phyloP scores from a whole-genome alignment of 2,797 vertebrate genomes.

The Cryptoprocta ferox region DNA sequence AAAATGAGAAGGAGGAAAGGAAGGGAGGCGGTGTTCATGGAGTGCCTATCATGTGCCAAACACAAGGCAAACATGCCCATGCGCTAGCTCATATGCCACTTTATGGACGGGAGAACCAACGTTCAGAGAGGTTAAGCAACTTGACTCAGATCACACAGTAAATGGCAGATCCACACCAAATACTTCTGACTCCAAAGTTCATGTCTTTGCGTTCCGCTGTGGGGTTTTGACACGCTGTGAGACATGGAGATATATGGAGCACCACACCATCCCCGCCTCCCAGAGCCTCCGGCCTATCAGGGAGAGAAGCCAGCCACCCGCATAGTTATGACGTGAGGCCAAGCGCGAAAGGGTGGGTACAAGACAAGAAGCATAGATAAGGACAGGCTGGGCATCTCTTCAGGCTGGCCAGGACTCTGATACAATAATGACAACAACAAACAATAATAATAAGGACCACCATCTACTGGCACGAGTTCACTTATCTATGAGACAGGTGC shows the following conservation, averaged over 20 bases:
- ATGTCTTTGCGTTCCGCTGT: neutral
- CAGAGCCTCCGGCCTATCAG: neutral
- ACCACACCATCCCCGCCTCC: neutral
- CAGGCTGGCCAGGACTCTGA: neutral
- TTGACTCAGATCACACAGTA: neutral
- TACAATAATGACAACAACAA: neutral
- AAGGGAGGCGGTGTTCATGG: rapidly evolving
- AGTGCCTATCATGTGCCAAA: neutral
- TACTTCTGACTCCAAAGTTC: neutral
- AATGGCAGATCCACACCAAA: neutral
- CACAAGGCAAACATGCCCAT: neutral
- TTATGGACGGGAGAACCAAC: neutral
- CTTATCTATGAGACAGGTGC: neutral
- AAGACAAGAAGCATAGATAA: neutral
- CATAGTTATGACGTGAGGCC: neutral
- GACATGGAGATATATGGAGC: neutral
- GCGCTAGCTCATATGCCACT: neutral
- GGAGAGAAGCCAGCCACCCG: neutral
- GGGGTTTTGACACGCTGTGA: neutral
- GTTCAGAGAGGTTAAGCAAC: constrained; percentile 6
- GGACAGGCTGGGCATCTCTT: neutral
- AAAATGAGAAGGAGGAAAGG: neutral
- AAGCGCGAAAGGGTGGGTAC: neutral
- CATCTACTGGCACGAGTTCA: neutral
- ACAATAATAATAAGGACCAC: neutral